These are phyloP conservation scores for Wiebesia pumilae DNA, from an alignment of 1,140 invertebrate genomes.

Conservation along the genomic window DNA sequence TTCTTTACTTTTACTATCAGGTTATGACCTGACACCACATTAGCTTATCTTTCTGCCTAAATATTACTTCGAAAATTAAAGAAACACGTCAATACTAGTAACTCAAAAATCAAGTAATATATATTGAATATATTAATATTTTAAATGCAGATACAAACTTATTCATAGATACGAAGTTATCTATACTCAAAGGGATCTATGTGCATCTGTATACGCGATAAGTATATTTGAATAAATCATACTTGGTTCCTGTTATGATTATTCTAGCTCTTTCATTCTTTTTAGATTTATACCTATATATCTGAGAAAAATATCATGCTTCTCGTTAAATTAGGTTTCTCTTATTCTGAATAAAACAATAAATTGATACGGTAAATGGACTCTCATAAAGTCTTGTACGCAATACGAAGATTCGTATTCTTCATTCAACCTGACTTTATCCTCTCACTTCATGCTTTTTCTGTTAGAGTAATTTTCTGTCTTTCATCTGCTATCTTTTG, in stretches of 20 bases:
- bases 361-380: constrained; percentile 42
- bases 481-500: not conserved
- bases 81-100: too few species aligned
- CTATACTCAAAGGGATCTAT: not conserved
- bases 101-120: too few species aligned
- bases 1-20: too few species aligned
- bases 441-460: not conserved
- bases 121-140: too few species aligned
- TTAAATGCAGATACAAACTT: too few species aligned
- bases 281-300: not conserved
- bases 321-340: not conserved
- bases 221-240: not conserved
- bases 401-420: constrained; percentile 44
- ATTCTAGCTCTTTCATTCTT: not conserved
- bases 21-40: too few species aligned
- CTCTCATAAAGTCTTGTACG: constrained; percentile 22
- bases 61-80: too few species aligned
- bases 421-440: not conserved
- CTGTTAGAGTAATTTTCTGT: not conserved
- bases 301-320: not conserved
- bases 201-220: not conserved
- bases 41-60: too few species aligned
- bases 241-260: not conserved
- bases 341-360: constrained; percentile 32
- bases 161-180: too few species aligned